Conservation (phyloP, 2,113 vertebrate genomes). For the Fulica atra region DNA sequence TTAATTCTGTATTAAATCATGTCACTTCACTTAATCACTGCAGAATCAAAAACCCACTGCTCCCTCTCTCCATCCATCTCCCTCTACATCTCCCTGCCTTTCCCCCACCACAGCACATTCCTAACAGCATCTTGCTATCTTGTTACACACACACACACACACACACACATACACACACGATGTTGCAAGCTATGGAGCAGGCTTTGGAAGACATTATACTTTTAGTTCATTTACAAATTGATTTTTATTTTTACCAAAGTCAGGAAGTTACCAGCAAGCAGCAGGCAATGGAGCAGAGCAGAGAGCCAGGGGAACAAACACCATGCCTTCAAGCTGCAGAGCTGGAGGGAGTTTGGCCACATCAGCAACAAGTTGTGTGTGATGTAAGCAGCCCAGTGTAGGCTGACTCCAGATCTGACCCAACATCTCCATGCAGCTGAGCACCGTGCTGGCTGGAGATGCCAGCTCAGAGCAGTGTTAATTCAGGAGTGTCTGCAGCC, state of each 20-base stretch:
- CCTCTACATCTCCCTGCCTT: background rate
- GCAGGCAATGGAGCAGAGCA: background rate
- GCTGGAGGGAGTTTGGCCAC: background rate
- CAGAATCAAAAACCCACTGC: background rate
- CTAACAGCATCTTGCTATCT: background rate
- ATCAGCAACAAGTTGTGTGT: accelerated
- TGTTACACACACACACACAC: no score
- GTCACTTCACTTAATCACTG: no score
- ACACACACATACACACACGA: no score
- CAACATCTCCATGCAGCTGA: background rate
- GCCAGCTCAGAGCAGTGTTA: accelerated
- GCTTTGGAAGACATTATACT: background rate
- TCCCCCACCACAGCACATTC: background rate
- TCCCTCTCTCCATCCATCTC: background rate
- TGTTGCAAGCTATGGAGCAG: background rate
- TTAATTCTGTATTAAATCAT: background rate
- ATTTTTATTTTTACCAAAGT: background rate
- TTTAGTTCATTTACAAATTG: background rate
- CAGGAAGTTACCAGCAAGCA: background rate
- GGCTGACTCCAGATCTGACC: background rate
- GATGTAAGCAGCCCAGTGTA: background rate
- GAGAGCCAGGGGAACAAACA: background rate
- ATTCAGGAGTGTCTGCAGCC: background rate
- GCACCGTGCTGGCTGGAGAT: background rate
- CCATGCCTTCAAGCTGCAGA: accelerated